A percentile compares a stretch with the other conserved stretches of the same genome.
Conservation (phyloP, 1,140 invertebrate species). For the honey bee (Apis mellifera) region DNA sequence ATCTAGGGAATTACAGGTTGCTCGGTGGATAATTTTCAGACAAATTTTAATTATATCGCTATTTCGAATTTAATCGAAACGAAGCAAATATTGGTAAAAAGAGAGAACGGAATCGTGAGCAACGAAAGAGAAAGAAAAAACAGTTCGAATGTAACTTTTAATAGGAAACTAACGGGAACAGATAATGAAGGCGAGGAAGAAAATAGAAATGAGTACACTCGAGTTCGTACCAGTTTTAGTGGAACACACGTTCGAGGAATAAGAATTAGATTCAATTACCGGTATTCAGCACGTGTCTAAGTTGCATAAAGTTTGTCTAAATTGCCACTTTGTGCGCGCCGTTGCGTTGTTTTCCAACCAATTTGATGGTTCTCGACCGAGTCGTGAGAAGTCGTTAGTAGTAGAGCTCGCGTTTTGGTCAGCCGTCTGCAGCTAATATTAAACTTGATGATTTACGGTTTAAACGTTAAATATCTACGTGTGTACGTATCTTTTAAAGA, state of each 20-base stretch:
- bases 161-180: no score
- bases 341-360: conserved; percentile 8
- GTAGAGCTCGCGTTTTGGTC: conserved; percentile 2
- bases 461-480: not conserved
- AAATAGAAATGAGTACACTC: not conserved
- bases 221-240: conserved; percentile 45
- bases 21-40: no score
- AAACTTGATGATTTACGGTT: not conserved
- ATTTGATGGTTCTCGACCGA: not conserved
- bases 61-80: no score
- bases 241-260: conserved; percentile 56
- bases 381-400: not conserved
- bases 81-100: no score
- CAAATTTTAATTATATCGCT: no score
- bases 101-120: not conserved
- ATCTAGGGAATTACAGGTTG: no score
- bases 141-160: not conserved
- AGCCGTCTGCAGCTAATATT: not conserved
- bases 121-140: not conserved
- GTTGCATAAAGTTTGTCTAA: conserved; percentile 48
- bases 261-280: conserved; percentile 66
- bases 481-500: not conserved
- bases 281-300: conserved; percentile 39
- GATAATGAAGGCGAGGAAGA: not conserved
- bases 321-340: not conserved